Base-by-base conservation (phyloP, 2,888 invertebrate species). In the Proisotoma minuta region DNA sequence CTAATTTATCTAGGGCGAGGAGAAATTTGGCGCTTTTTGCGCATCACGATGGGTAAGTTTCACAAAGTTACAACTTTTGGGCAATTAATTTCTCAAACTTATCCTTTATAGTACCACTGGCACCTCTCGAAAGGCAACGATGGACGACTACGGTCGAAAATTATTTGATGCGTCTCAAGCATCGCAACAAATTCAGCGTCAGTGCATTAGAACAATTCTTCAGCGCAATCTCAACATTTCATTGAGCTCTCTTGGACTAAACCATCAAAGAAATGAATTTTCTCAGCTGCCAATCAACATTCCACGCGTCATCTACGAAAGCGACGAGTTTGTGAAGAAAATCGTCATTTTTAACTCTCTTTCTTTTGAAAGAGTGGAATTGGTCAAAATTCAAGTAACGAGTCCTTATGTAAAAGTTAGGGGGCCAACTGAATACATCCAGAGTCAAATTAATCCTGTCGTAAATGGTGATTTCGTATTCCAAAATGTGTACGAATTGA, bases 101-200 rank as follows among this genome's bases (percentile, higher is more conserved):
- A 8, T 20, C 5, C 20, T 12, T 12, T 43, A 5, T 20, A 43
- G 62, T n/a, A 50, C 58, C 4, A 62, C 97, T 0, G 97, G 97
- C 3, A 97, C 97, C 0, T 91, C 93, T 1, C 93, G 91, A 76
- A 85, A 88, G 0, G 86, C 84, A 73, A 97, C 97, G 0, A 95
- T 95, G 89, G 85, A 88, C 63, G 97, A 98, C 77, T 97, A 95
- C 76, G 92, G 91, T 0, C 81, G 89, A 57, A 89, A 91, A 74
- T 77, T 94, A 39, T 89, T 89, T 74, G 88, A 90, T 65, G 89
- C 90, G 67, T 82, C 92, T 57, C 86, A 88, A 5, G 53, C 59
- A 43, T 52, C 49, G 22, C 59, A 47, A 12, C 59, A 59, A 49
- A 63, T 63, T 28, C 63, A 63, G 26, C 27, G 34, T 40, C 3